Percentiles rank a stretch among this genome's conserved stretches.
These are phyloP conservation scores for Phorcus lineatus DNA, from an alignment of 2,888 invertebrate genomes.

Conservation along the genomic window DNA sequence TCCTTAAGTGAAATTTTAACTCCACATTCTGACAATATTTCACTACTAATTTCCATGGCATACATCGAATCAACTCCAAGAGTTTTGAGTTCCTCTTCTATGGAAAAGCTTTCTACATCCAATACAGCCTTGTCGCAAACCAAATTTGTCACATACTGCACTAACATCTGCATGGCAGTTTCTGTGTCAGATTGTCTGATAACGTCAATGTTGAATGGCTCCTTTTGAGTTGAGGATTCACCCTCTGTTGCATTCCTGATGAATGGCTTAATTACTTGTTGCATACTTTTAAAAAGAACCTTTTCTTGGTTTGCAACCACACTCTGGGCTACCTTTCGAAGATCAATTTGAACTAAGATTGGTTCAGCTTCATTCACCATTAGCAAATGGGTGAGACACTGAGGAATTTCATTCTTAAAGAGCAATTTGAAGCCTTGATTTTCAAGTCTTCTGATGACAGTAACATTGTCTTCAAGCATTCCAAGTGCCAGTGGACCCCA, in stretches of 20 bases:
- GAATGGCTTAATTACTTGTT: neutral
- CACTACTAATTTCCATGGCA: constrained; percentile 46
- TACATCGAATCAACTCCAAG: constrained; percentile 55
- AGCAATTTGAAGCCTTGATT: constrained; percentile 35
- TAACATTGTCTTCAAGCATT: constrained; percentile 37
- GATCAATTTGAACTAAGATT: constrained; percentile 34
- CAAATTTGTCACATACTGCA: constrained; percentile 33
- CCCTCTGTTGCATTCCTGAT: constrained; percentile 19
- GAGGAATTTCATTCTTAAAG: neutral
- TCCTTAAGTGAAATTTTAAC: neutral
- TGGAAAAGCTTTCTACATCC: constrained; percentile 33
- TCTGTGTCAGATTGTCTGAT: constrained; percentile 34
- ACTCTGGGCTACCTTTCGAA: neutral
- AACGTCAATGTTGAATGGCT: constrained; percentile 27
- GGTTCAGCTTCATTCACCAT: constrained; percentile 42
- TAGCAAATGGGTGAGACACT: constrained; percentile 45
- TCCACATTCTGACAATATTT: constrained; percentile 28
- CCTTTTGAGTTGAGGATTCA: neutral
- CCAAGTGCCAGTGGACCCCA: constrained; percentile 62
- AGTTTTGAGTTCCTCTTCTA: constrained; percentile 38
- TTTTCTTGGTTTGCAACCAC: neutral
- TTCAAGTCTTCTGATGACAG: constrained; percentile 25
- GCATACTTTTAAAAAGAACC: neutral
- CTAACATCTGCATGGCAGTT: constrained; percentile 31
- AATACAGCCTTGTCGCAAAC: constrained; percentile 39